Conservation (phyloP, 2,113 vertebrate species). For the Ondatra zibethicus region DNA sequence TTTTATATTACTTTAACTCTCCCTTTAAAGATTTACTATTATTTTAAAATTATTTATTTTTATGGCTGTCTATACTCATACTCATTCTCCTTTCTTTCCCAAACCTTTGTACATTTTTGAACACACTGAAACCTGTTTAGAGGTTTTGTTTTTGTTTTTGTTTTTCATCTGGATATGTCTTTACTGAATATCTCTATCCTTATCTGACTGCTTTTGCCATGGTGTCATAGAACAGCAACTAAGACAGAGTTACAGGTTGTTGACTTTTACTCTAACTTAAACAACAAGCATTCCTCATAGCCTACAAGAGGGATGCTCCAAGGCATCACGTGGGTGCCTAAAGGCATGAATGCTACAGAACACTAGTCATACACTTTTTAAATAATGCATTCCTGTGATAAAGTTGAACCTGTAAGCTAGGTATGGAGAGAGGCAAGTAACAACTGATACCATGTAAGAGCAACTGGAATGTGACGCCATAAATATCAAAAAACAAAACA, state of each 20-base stretch:
- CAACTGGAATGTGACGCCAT: not conserved
- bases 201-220: not conserved
- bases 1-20: not conserved
- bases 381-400: not conserved
- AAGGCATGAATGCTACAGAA: too few relatives aligned
- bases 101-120: not conserved
- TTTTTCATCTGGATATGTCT: too few relatives aligned
- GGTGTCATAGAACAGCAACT: not conserved
- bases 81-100: not conserved
- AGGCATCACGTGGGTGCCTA: not conserved
- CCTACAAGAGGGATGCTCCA: not conserved
- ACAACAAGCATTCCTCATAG: not conserved
- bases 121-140: not conserved
- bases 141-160: not conserved
- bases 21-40: not conserved
- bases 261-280: not conserved
- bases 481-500: not conserved
- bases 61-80: not conserved
- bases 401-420: not conserved
- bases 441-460: not conserved
- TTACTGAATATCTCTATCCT: too few relatives aligned
- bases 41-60: not conserved
- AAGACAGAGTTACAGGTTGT: not conserved
- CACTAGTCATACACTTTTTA: not conserved
- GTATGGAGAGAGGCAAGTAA: not conserved